Conservation (phyloP, 2,888 invertebrate genomes). For the Lomographa bimaculata region DNA sequence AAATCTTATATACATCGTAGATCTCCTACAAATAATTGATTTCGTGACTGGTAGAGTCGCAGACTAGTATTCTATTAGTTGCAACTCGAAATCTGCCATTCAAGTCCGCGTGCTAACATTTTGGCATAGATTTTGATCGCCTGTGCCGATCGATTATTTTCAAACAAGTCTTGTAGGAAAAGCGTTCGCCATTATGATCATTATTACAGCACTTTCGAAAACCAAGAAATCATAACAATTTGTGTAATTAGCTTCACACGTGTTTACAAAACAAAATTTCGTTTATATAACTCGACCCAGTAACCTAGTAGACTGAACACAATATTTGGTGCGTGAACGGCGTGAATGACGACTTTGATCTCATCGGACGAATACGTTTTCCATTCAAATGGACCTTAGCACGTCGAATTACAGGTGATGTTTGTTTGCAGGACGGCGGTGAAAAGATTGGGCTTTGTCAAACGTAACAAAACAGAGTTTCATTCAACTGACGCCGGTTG, state of each 20-base stretch:
- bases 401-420: slow-evolving; percentile 23
- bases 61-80: too few relatives aligned
- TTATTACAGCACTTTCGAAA: slow-evolving; percentile 15
- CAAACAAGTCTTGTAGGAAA: too few relatives aligned
- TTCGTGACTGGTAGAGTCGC: too few relatives aligned
- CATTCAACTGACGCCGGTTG: slow-evolving; percentile 55
- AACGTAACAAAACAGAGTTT: slow-evolving; percentile 47
- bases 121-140: too few relatives aligned
- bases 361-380: slow-evolving; percentile 35
- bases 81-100: too few relatives aligned
- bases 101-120: too few relatives aligned
- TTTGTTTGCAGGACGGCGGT: slow-evolving; percentile 29
- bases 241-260: slow-evolving; percentile 36
- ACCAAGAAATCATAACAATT: slow-evolving; percentile 23
- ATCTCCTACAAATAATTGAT: too few relatives aligned
- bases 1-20: too few relatives aligned
- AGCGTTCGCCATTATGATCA: too few relatives aligned
- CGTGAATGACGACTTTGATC: slow-evolving; percentile 50
- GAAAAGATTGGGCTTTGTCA: slow-evolving; percentile 39
- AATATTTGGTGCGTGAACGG: slow-evolving; percentile 73
- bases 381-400: slow-evolving; percentile 18
- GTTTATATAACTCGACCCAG: slow-evolving; percentile 65
- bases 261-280: slow-evolving; percentile 47
- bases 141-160: too few relatives aligned
- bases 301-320: slow-evolving; percentile 65